phyloP scores from a whole-genome alignment of 2,888 invertebrate species.

The Barypeithes pellucidus region DNA sequence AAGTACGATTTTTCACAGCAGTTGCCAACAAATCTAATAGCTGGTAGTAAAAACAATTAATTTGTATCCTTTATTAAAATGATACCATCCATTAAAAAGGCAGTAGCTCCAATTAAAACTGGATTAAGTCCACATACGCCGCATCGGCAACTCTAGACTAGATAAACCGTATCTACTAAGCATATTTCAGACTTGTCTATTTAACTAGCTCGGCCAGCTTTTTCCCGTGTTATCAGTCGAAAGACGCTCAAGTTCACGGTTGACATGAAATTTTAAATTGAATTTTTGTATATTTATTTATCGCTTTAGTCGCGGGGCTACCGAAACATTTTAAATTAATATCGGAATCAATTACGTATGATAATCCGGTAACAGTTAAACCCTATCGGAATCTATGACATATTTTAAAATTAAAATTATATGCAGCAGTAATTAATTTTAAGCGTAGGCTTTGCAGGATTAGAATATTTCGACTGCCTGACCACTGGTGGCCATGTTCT shows the following conservation, averaged over 20 bases:
- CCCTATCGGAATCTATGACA: too few species aligned
- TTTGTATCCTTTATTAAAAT: background rate
- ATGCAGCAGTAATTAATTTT: too few species aligned
- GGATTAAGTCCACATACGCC: slow-evolving; percentile 4
- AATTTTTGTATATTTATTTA: slow-evolving; percentile 38
- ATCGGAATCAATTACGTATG: slow-evolving; percentile 13
- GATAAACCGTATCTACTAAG: slow-evolving; percentile 5
- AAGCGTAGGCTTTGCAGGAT: too few species aligned
- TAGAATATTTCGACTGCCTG: too few species aligned
- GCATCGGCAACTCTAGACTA: background rate
- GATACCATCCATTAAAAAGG: background rate
- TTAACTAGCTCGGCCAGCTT: slow-evolving; percentile 3
- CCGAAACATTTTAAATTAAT: slow-evolving; percentile 32
- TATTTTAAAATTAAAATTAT: too few species aligned
- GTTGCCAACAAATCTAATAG: background rate
- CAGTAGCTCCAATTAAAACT: slow-evolving; percentile 24
- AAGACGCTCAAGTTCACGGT: slow-evolving; percentile 11
- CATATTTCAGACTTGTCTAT: slow-evolving; percentile 20
- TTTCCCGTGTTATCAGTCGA: background rate
- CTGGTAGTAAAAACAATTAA: background rate
- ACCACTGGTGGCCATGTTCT: too few species aligned
- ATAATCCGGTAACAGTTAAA: background rate
- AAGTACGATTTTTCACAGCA: too few species aligned
- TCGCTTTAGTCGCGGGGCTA: slow-evolving; percentile 37
- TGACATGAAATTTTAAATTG: slow-evolving; percentile 2